Percentiles rank a stretch among this genome's conserved stretches.
Conservation (phyloP, 1,140 invertebrate genomes). For the Sarcophaga peregrina region DNA sequence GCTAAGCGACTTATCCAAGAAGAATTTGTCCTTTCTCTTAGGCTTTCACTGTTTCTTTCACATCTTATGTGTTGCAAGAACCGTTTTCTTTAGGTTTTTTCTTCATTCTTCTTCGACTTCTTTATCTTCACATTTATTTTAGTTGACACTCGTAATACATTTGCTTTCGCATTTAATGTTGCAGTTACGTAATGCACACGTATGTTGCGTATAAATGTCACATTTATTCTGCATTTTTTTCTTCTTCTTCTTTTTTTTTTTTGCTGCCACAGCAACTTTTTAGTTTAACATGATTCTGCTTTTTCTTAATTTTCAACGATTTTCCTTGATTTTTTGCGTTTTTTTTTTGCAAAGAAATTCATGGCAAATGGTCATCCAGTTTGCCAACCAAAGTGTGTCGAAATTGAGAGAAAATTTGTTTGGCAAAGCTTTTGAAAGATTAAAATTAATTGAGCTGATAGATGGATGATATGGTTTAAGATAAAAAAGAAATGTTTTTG, state of each 20-base stretch:
- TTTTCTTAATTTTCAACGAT: neutral
- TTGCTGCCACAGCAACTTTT: neutral
- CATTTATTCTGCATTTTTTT: neutral
- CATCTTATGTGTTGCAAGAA: neutral
- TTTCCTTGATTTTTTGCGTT: too few species aligned
- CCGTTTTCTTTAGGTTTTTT: neutral
- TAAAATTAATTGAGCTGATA: too few species aligned
- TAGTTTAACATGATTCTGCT: neutral
- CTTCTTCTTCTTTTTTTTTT: neutral
- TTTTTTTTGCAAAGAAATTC: too few species aligned
- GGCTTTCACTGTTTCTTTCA: neutral
- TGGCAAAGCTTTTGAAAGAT: too few species aligned
- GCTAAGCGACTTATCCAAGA: too few species aligned
- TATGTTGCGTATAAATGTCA: slow-evolving; percentile 21
- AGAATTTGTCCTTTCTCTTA: too few species aligned
- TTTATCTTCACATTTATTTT: slow-evolving; percentile 1
- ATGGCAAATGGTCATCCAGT: too few species aligned
- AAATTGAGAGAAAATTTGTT: too few species aligned
- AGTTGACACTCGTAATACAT: slow-evolving; percentile 18
- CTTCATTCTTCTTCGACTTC: neutral
- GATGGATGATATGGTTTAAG: too few species aligned
- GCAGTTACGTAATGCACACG: neutral
- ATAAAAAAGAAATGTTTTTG: too few species aligned
- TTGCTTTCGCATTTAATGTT: slow-evolving; percentile 9
- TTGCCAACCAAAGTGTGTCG: too few species aligned